Conservation (phyloP, 2,113 vertebrate genomes). For the Merops nubicus region DNA sequence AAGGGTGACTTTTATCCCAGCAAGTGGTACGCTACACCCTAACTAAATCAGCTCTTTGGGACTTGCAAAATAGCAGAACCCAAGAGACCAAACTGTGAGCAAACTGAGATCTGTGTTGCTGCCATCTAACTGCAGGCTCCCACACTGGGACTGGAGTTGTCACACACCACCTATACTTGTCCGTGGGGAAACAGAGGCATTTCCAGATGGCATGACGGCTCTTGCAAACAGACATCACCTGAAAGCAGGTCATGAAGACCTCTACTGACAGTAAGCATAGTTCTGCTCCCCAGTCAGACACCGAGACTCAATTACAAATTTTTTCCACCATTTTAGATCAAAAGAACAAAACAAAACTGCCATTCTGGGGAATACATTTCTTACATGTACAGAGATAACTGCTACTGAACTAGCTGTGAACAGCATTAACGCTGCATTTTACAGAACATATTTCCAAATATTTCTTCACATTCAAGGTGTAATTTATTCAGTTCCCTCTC, state of each 20-base stretch:
- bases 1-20: background rate
- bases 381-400: background rate
- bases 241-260: background rate
- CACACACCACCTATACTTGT: background rate
- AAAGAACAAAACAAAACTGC: background rate
- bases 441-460: background rate
- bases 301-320: background rate
- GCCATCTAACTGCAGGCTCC: background rate
- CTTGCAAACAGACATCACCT: background rate
- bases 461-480: background rate
- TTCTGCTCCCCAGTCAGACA: background rate
- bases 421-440: background rate
- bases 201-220: background rate
- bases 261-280: background rate
- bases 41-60: background rate
- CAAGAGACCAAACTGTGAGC: rapidly evolving
- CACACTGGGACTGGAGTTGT: rapidly evolving
- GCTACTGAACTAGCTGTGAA: background rate
- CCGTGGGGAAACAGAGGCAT: background rate
- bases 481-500: background rate
- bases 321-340: background rate
- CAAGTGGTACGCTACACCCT: background rate
- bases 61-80: background rate
- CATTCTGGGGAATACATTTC: background rate
- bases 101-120: background rate